Evolutionary conservation across 2,888 invertebrate genomes (phyloP), one percentile per base, ranked within the genome.

Genomic region (Apodemia mormo): DNA sequence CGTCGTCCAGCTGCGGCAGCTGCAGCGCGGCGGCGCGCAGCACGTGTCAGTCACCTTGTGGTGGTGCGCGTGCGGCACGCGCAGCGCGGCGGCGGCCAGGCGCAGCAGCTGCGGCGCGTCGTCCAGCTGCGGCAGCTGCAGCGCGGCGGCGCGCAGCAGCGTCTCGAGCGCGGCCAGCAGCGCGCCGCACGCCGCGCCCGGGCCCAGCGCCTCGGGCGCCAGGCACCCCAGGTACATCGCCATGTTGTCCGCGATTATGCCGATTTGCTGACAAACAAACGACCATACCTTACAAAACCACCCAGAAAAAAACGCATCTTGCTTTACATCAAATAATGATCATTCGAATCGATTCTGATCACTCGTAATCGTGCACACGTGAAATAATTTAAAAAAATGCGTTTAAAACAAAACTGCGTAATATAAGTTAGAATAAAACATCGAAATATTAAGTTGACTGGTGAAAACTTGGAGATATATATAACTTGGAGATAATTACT

Each of bases 161-260:
- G 95, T 94, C 81, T 99, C 99, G 83, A 99, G 94, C 82, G 97
- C 97, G 72, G 96, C 94, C 76, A 99, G 94, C 6, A 99, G 95
- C 56, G 96, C 95, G 58, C 95, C 95, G 70, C 96, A 95, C 1
- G 96, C 96, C 58, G 95, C 92, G 1, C 95, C 94, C 58, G 96
- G 95, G 4, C 96, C 96, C 68, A 96, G 93, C 29, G 96, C 96
- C 80, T 98, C 97, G 75, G 98, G 95, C 9, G 98, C 97, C 70
- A 99, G 94, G 87, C 97, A 98, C 82, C 98, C 98, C 82, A 99
- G 94, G 90, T 99, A 99, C 84, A 96, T 96, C 2, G 98, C 97
- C 83, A 99, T 96, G 90, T 99, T 99, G 83, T 96, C 96, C 70
- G 98, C 94, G 76, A 98, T 96, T 52, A 96, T 95, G 8, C 96